A percentile compares a stretch with the other conserved stretches of the same genome.
Conservation (phyloP, 2,888 invertebrate species). For the Tachina lurida region DNA sequence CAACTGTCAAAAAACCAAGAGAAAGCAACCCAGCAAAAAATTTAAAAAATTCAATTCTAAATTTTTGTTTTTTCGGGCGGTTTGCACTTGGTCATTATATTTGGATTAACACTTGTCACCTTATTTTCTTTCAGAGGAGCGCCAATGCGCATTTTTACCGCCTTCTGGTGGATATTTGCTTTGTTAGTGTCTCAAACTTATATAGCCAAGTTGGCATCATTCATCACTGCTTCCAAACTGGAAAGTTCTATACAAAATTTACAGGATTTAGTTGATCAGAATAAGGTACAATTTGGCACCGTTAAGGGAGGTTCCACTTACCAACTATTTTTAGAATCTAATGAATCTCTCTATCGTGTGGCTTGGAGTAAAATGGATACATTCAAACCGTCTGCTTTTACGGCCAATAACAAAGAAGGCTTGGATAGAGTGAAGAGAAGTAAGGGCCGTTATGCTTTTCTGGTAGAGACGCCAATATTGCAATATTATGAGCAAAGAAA, state of each 20-base stretch:
- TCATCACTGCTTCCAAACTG: constrained; percentile 94
- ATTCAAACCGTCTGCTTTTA: constrained; percentile 91
- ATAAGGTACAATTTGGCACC: constrained; percentile 96
- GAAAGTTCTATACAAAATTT: constrained; percentile 94
- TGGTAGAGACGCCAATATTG: constrained; percentile 97
- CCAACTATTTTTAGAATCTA: constrained; percentile 93
- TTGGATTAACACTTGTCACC: not conserved
- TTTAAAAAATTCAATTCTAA: too few relatives aligned
- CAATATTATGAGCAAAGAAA: constrained; percentile 93
- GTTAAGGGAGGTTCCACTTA: constrained; percentile 93
- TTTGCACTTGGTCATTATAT: too few relatives aligned
- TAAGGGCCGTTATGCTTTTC: constrained; percentile 92
- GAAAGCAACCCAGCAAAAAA: too few relatives aligned
- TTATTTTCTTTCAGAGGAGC: constrained; percentile 85
- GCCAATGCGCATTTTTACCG: constrained; percentile 89
- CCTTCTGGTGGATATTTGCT: constrained; percentile 92
- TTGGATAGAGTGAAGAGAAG: constrained; percentile 90
- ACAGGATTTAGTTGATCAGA: constrained; percentile 95
- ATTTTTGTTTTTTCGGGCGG: too few relatives aligned
- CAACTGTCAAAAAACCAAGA: too few relatives aligned
- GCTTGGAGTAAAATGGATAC: constrained; percentile 96
- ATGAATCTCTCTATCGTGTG: constrained; percentile 92
- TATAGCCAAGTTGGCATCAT: constrained; percentile 97
- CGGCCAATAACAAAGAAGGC: constrained; percentile 90
- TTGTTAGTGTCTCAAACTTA: constrained; percentile 92